Evolutionary conservation across 1,140 invertebrate genomes (phyloP), one percentile per base, ranked within the genome.

Genomic region (Cydia strobilella): DNA sequence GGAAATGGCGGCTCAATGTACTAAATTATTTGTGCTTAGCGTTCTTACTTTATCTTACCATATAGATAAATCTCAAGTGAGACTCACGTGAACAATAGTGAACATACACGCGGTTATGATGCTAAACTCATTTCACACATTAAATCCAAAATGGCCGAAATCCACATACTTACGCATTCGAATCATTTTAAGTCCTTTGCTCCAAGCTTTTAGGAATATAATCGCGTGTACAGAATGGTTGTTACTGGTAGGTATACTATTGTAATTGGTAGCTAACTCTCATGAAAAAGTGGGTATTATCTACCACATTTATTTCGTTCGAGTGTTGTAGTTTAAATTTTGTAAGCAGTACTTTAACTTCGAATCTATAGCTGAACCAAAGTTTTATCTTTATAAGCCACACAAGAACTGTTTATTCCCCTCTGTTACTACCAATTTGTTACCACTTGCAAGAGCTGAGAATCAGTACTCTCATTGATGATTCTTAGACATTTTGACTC

Each of bases 51-150:
- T 39, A 39, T 39, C 35, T 39, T 39, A 39, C n/a, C n/a, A n/a
- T n/a, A n/a, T n/a, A 6, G 35, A 39, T 39, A 48, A n/a, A 1
- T 48, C 1, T 0, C 45, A 48, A n/a, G 12, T n/a, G 45, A 48
- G 45, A 48, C 45, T 48, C 45, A 48, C 45, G 45, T 48, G 45
- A 48, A 48, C 45, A n/a, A n/a, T n/a, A n/a, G n/a, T n/a, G n/a
- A n/a, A n/a, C n/a, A n/a, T 13, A 15, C 45, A 48, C 15, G 45
- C 45, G 45, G 10, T 48, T 48, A 48, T 48, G 45, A n/a, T n/a
- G n/a, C 45, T 48, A 13, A 15, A 48, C 1, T n/a, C 45, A 48
- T 48, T 48, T 48, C 9, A 15, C 7, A 48, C 15, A 2, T 48
- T 48, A 48, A 48, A 48, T n/a, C 2, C 12, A n/a, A 48, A 15